Evolutionary conservation across 2,888 invertebrate species (phyloP).

Genomic region (Cheilosia impressa): DNA sequence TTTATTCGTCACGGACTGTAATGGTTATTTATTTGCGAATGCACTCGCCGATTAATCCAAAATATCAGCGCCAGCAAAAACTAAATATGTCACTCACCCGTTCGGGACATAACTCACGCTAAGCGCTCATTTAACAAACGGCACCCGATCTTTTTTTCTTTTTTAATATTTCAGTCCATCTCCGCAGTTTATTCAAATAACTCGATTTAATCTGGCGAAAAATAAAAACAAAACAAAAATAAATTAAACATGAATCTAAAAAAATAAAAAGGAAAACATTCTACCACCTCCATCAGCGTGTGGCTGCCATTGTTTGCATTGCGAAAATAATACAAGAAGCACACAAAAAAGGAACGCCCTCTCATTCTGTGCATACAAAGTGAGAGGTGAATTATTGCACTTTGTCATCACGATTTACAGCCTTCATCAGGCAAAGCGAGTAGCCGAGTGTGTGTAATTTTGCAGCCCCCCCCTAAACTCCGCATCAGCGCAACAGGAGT

Average conservation of each 20-base stretch:
- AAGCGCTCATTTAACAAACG: slow-evolving; percentile 47
- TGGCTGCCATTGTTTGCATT: slow-evolving; percentile 35
- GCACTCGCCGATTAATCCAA: slow-evolving; percentile 1
- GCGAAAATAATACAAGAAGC: slow-evolving; percentile 10
- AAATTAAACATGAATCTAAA: slow-evolving; percentile 32
- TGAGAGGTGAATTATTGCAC: slow-evolving; percentile 60
- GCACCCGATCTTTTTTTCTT: not conserved
- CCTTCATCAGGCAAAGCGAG: slow-evolving; percentile 17
- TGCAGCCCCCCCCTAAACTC: not conserved
- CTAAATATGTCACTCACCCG: slow-evolving; percentile 24
- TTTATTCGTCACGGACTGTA: slow-evolving; percentile 15
- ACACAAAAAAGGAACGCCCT: slow-evolving; percentile 34
- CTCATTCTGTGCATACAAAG: slow-evolving; percentile 50
- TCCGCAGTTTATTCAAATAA: slow-evolving; percentile 58
- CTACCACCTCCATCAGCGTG: not conserved
- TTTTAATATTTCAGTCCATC: slow-evolving; percentile 40
- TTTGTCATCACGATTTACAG: slow-evolving; percentile 59
- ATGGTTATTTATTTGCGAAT: slow-evolving; percentile 24
- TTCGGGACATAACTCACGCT: slow-evolving; percentile 46
- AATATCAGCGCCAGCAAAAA: not conserved
- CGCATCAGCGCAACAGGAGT: slow-evolving; percentile 42
- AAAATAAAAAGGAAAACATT: slow-evolving; percentile 1
- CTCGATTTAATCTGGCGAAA: slow-evolving; percentile 11
- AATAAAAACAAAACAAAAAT: not conserved
- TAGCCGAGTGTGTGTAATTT: not conserved